Base-by-base conservation (phyloP, 2,797 vertebrate species). In the Protonibea diacanthus region DNA sequence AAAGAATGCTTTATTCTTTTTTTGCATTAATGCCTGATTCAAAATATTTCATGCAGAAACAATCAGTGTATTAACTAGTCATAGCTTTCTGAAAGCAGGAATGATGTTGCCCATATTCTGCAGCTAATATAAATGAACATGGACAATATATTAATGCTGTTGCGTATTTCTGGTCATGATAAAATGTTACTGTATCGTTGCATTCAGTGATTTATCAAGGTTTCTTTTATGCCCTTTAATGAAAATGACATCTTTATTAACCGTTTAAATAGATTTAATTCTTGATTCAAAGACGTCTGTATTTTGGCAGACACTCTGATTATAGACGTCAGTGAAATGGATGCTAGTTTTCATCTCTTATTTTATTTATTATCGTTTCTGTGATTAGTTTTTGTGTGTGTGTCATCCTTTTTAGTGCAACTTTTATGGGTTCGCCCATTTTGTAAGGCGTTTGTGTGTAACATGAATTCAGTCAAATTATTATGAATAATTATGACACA, bases 101-200 rank as follows among this genome's bases (percentile, higher is more conserved):
- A 18, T 71, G 59, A 78, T 81, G 48, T 82, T 85, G 47, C 53
- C 17, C 21, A 55, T 61, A 57, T 63, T 83, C 53, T 82, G 65
- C 71, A 76, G 80, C 63, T 84, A 10, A 81, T 80, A 76, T 89
- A 74, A 81, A 84, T 77, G 18, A 81, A 76, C 45, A 87, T 74
- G 42, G 60, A 73, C 27, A 72, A 42, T 74, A 76, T 82, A 65
- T 84, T 88, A 62, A 78, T 74, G 58, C 82, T 75, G 38, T 80
- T 82, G 67, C 61, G 13, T 63, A 71, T 81, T 72, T 86, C 48
- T 7, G 33, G 42, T 63, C 59, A 71, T 79, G 47, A 80, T 62
- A 74, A 53, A 40, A 44, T 85, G n/a, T 63, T 48, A 33, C 70
- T 66, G 56, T 47, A 27, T 76, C 70, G 38, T 70, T 72, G 61